Conservation (phyloP, 2,113 vertebrate species). For the Spea bombifrons region DNA sequence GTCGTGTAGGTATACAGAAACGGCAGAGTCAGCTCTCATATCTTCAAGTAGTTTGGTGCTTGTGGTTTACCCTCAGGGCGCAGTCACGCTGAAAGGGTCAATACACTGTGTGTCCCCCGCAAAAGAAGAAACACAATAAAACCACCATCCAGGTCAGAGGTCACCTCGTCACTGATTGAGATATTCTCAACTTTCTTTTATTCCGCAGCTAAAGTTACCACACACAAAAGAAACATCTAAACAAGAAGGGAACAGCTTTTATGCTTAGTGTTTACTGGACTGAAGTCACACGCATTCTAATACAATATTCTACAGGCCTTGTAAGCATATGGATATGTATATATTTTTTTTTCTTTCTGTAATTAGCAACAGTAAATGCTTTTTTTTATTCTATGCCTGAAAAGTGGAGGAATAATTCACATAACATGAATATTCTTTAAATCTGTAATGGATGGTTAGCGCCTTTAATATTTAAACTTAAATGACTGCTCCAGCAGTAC, state of each 20-base stretch:
- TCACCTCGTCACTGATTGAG: conserved; percentile 74
- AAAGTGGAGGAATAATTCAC: background rate
- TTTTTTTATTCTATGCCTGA: background rate
- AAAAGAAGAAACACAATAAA: conserved; percentile 70
- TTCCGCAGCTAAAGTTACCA: conserved; percentile 47
- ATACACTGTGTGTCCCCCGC: conserved; percentile 67
- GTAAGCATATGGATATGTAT: background rate
- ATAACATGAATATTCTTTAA: conserved; percentile 9
- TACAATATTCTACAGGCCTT: background rate
- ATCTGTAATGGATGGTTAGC: conserved; percentile 28
- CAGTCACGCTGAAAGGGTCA: conserved; percentile 73
- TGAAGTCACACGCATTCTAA: conserved; percentile 6
- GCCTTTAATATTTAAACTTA: conserved; percentile 37
- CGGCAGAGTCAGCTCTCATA: conserved; percentile 38
- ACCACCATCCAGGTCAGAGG: conserved; percentile 73
- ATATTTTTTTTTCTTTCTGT: background rate
- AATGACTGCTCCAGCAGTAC: conserved; percentile 1
- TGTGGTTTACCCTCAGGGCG: conserved; percentile 65
- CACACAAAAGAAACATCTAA: conserved; percentile 36
- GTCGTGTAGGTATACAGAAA: conserved; percentile 43
- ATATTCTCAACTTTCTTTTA: conserved; percentile 66
- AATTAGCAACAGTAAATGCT: background rate
- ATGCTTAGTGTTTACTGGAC: conserved; percentile 25
- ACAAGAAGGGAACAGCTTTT: conserved; percentile 30
- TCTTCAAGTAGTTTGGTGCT: conserved; percentile 48